These are phyloP conservation scores for Megamerina dolium DNA, from an alignment of 2,888 invertebrate species.

Conservation along the genomic window DNA sequence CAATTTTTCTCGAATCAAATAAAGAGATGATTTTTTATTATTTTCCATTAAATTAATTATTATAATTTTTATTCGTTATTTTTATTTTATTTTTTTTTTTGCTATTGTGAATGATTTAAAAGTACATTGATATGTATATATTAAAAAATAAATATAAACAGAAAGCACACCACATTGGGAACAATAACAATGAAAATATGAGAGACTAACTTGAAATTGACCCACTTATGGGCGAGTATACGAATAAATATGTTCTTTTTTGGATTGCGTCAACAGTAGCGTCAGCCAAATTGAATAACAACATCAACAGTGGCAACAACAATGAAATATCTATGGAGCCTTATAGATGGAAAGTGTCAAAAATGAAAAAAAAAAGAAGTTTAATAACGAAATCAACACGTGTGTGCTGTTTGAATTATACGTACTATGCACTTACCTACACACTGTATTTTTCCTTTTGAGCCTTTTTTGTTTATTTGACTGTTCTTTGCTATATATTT, in stretches of 20 bases:
- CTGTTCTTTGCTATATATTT: no score
- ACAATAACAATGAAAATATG: not conserved
- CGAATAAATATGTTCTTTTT: not conserved
- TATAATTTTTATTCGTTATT: no score
- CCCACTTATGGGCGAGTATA: slow-evolving; percentile 6
- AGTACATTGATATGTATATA: not conserved
- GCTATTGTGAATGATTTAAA: not conserved
- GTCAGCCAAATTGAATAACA: not conserved
- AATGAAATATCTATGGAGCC: no score
- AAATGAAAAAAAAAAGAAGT: no score
- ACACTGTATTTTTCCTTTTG: no score
- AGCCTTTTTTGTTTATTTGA: no score
- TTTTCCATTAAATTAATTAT: no score
- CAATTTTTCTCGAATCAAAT: no score
- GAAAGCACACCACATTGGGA: slow-evolving; percentile 13
- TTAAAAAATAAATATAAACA: slow-evolving; percentile 4
- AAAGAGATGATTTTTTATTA: no score
- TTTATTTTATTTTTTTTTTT: no score
- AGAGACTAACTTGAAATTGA: slow-evolving; percentile 3
- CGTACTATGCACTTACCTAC: no score
- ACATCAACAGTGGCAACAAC: slow-evolving; percentile 18
- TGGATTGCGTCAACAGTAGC: not conserved
- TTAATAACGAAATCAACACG: slow-evolving; percentile 9
- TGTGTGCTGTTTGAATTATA: not conserved
- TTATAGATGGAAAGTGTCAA: no score